Evolutionary conservation across 1,140 invertebrate genomes (phyloP).

Genomic region (Drosophila micromelanica): DNA sequence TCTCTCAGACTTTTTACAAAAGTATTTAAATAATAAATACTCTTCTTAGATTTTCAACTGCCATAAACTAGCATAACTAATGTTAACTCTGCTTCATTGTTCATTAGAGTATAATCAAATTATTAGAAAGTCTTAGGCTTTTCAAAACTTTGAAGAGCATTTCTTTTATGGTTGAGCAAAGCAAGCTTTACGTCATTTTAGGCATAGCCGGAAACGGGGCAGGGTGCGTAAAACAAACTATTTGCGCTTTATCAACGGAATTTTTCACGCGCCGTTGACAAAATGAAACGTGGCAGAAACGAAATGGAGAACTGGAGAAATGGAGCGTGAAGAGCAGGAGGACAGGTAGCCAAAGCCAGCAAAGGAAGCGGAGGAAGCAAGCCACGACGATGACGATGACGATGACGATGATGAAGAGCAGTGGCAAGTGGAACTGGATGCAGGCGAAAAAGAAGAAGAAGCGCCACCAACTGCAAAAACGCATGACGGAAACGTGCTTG

Average conservation of each 20-base stretch:
- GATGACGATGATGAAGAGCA: constrained; percentile 52
- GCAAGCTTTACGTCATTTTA: background rate
- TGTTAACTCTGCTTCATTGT: too few relatives aligned
- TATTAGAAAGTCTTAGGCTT: too few relatives aligned
- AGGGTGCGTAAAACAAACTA: constrained; percentile 53
- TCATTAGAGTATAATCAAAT: too few relatives aligned
- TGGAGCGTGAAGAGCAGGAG: constrained; percentile 20
- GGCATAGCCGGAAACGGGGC: constrained; percentile 6
- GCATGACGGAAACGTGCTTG: constrained; percentile 51
- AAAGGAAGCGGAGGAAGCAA: constrained; percentile 26
- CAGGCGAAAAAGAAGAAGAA: constrained; percentile 16
- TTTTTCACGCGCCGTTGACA: constrained; percentile 55
- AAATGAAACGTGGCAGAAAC: constrained; percentile 33
- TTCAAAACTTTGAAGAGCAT: background rate
- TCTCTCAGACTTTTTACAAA: too few relatives aligned
- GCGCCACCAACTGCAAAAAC: constrained; percentile 38
- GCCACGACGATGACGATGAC: constrained; percentile 38
- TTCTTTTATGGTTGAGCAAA: background rate
- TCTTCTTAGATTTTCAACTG: too few relatives aligned
- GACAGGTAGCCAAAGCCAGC: constrained; percentile 43
- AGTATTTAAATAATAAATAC: too few relatives aligned
- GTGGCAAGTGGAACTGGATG: constrained; percentile 34
- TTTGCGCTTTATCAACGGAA: constrained; percentile 58
- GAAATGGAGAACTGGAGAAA: constrained; percentile 42
- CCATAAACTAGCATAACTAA: too few relatives aligned